Evolutionary conservation across 2,888 invertebrate genomes (phyloP), one percentile per base, ranked within the genome.

Genomic region (Galeopsomyia nigrocyanea): DNA sequence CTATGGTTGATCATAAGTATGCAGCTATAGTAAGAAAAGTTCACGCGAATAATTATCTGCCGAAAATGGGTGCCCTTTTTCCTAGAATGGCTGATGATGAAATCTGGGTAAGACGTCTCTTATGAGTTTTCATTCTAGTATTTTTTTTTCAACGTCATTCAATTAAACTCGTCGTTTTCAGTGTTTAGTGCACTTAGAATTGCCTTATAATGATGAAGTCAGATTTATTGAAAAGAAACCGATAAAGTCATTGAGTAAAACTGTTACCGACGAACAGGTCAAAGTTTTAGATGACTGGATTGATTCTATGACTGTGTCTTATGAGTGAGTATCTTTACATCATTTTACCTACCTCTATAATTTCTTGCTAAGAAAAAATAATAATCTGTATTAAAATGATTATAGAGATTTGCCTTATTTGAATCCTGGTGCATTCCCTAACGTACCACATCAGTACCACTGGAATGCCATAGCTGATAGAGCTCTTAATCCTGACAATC

Each of bases 391-490:
- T 6, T 49, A 17, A 16, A 19, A 39, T 46, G 49, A 31, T 57
- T 13, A 22, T 56, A 73, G 71, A 14, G 61, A 73, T 14, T 9
- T 21, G n/a, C 17, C 5, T 21, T 68, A 71, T 39, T 68, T 75
- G 14, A 69, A 67, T 22, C 74, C 79, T 16, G 83, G 79, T 50
- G 77, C 47, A 14, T 75, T 83, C 57, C 78, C 78, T 3, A 73
- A 81, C 65, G 77, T 81, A 57, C 69, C 58, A 0, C 57, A 73
- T n/a, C 84, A 84, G 50, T 78, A 81, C 63, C 55, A 71, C 0
- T 83, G 79, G 79, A 78, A 84, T 72, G 70, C 73, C 17, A 49
- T 84, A 19, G 72, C 80, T 0, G 57, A 78, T 75, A 80, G 84
- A 7, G 82, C 81, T 1, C 47, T 84, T 0, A 72, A 83, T 76